Base-by-base conservation (phyloP, 2,888 invertebrate species). In the Coecobrya sp. region DNA sequence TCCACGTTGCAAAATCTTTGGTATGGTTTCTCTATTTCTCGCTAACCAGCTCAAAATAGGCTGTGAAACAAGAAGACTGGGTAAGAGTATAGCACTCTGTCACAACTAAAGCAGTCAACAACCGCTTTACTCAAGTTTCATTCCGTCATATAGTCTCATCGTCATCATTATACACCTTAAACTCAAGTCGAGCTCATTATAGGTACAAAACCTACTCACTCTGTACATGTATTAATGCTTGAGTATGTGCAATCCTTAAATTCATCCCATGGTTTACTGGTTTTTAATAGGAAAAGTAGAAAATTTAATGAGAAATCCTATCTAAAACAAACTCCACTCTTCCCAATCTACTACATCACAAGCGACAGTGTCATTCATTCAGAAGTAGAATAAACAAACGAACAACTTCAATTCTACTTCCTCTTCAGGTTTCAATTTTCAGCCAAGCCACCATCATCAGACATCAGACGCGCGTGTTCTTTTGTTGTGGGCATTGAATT, bases 291-390 rank as follows among this genome's bases (percentile, higher is more conserved):
- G 59, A 62, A 36, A 36, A 36, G 36, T 36, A 36, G 22, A 10
- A 62, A 62, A 62, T 22, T 62, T 62, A 62, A 62, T 62, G 59
- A 62, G 59, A 62, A 62, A 62, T 62, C 22, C 59, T 10, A 62
- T 36, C 36, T 1, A 22, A 62, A 62, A 62, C 22, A 62, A 62
- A 62, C 59, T 22, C n/a, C 16, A n/a, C 3, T 19, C 19, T 62
- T 22, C 22, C 59, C 59, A 36, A n/a, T n/a, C n/a, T 36, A 2
- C 36, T 7, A 36, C 7, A 7, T 7, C 7, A 36, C 36, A 36
- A 36, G 36, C 36, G 7, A 36, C 3, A 2, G 36, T 36, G 36
- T 36, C 36, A 36, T 36, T 36, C 36, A 36, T 36, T 36, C 36
- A 36, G 36, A 36, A 36, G 36, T 36, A 36, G 36, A 36, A 36